Base-by-base conservation (phyloP, 2,113 vertebrate genomes). In the Phalacrocorax pelagicus region DNA sequence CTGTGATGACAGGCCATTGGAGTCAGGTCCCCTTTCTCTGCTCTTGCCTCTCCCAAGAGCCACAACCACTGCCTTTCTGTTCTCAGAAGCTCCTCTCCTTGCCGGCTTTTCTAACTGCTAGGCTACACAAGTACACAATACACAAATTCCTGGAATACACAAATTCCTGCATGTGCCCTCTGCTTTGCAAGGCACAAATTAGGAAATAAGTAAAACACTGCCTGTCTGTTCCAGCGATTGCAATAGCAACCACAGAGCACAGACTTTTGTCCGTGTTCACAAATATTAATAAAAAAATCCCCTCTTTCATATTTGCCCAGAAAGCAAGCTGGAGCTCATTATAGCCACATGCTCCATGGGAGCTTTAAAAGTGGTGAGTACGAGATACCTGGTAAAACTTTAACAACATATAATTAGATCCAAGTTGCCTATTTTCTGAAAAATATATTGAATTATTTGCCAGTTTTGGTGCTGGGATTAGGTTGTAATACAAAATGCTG, bases 311-410 rank as follows among this genome's bases (percentile, higher is more conserved):
- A 74, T 85, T 83, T 92, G 62, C 49, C n/a, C 59, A 10, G 22
- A 40, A 63, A 92, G 62, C n/a, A 83, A 87, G 66, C 59, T 75
- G 38, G 38, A 86, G 47, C 63, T 96, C 55, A 57, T 69, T 91
- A 77, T 13, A 91, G 80, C 82, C 78, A 40, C 34, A 1, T 8
- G 54, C 73, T 96, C 88, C 84, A 49, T 65, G 78, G 42, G 86
- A 88, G 74, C 42, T 94, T 92, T 86, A 38, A 83, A 95, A 94
- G 70, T 55, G 86, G 65, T 79, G 40, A 88, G 47, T 62, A 73
- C 6, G 6, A 90, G 81, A 82, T 88, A 83, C 38, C 59, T 74
- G 78, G 94, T 88, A 95, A 95, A 96, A 95, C n/a, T 91, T 70
- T 65, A 80, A 78, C 81, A 86, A 57, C 34, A 5, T 72, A 54